Evolutionary conservation across 2,113 vertebrate genomes (phyloP).

Genomic region (Steatornis caripensis): DNA sequence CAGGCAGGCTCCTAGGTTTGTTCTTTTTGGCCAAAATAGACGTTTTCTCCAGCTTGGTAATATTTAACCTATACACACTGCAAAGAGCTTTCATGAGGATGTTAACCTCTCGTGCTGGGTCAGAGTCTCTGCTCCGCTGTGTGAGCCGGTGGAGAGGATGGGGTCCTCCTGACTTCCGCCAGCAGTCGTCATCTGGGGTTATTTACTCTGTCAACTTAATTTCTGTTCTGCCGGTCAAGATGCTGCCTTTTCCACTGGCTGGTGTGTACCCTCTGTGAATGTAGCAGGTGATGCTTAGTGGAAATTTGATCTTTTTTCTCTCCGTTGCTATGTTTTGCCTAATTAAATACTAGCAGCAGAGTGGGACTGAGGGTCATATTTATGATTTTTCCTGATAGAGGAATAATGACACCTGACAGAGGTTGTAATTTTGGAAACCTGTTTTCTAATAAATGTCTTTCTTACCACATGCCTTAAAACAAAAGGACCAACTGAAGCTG

Average conservation of each 20-base stretch:
- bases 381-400: not conserved
- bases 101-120: not conserved
- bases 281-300: not conserved
- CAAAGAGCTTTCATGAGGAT: not conserved
- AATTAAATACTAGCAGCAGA: not conserved
- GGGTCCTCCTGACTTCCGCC: not conserved
- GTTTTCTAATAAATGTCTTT: not conserved
- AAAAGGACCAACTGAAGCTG: not conserved
- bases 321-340: not conserved
- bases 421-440: not conserved
- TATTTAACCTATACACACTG: not conserved
- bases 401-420: not conserved
- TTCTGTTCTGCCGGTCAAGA: not conserved
- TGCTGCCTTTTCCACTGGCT: not conserved
- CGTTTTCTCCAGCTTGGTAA: not conserved
- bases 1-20: not conserved
- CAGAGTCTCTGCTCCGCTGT: not conserved
- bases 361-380: not conserved
- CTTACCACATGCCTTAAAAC: not conserved
- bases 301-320: not conserved
- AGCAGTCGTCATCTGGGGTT: not conserved
- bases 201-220: accelerated
- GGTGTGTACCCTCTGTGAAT: not conserved
- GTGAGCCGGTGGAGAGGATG: not conserved
- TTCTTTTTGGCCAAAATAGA: not conserved